phyloP scores from a whole-genome alignment of 2,797 vertebrate genomes.

The Leucoraja ocellata region DNA sequence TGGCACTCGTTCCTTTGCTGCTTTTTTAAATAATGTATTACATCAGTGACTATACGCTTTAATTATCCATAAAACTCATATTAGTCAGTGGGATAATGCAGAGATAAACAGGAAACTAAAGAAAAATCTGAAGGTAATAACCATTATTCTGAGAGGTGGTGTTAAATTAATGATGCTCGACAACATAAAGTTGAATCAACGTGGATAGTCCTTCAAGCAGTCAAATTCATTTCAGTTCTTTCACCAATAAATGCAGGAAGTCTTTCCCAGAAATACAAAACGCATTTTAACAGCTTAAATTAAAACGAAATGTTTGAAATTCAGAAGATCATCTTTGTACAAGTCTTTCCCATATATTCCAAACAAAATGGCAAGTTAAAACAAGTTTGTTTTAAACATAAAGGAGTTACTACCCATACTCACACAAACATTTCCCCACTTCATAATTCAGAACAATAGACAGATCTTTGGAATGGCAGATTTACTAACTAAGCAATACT shows the following conservation, averaged over 20 bases:
- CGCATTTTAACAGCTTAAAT: background rate
- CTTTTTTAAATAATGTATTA: background rate
- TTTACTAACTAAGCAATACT: background rate
- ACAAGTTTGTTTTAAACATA: background rate
- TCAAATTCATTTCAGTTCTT: background rate
- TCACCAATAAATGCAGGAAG: background rate
- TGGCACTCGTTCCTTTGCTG: background rate
- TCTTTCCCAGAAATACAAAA: background rate
- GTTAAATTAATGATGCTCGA: background rate
- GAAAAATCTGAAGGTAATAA: background rate
- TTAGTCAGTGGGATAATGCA: background rate
- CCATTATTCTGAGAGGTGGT: background rate
- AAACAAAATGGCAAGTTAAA: background rate
- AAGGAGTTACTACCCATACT: background rate
- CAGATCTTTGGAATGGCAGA: background rate
- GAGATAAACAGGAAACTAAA: background rate
- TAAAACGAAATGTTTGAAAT: background rate
- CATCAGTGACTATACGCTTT: background rate
- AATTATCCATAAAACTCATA: background rate
- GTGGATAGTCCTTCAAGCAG: background rate
- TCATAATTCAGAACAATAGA: background rate
- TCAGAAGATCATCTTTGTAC: background rate
- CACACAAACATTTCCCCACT: background rate
- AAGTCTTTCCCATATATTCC: background rate
- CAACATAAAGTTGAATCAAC: background rate